Percentiles rank a stretch among this genome's conserved stretches.
phyloP scores from a whole-genome alignment of 2,113 vertebrate species.

The Aptenodytes forsteri region DNA sequence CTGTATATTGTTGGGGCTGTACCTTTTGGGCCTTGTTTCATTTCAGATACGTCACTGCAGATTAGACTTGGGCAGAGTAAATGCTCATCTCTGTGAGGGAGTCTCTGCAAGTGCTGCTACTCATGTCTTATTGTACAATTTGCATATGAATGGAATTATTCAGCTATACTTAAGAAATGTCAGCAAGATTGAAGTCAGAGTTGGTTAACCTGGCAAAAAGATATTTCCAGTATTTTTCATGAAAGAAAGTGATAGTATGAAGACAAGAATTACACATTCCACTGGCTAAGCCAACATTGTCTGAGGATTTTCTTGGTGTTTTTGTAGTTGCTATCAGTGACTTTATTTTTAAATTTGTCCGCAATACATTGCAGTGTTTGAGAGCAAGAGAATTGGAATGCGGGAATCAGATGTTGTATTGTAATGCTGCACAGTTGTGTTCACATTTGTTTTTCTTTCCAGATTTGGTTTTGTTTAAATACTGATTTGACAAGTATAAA shows the following conservation, averaged over 20 bases:
- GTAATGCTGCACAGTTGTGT: not conserved
- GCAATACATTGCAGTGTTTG: not conserved
- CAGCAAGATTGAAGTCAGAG: constrained; percentile 12
- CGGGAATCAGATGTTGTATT: not conserved
- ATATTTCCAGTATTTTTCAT: constrained; percentile 20
- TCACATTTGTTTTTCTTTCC: not conserved
- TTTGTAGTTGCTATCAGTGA: constrained; percentile 1
- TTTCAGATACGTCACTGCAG: not conserved
- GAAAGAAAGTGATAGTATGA: not conserved
- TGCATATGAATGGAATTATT: constrained; percentile 34
- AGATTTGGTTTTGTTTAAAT: not conserved
- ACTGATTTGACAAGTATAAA: not conserved
- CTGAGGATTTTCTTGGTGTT: not conserved
- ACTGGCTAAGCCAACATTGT: not conserved
- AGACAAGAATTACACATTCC: not conserved
- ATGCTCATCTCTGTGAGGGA: not conserved
- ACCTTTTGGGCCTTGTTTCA: not conserved
- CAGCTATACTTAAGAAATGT: constrained; percentile 9
- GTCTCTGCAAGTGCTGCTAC: constrained; percentile 17
- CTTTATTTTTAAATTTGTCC: not conserved
- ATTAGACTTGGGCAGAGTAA: not conserved
- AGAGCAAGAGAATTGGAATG: not conserved
- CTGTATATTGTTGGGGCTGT: not conserved
- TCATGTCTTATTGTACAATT: not conserved
- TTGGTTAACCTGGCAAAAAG: constrained; percentile 55